Evolutionary conservation across 1,140 invertebrate species (phyloP).

Genomic region (Polypedilum pembai): DNA sequence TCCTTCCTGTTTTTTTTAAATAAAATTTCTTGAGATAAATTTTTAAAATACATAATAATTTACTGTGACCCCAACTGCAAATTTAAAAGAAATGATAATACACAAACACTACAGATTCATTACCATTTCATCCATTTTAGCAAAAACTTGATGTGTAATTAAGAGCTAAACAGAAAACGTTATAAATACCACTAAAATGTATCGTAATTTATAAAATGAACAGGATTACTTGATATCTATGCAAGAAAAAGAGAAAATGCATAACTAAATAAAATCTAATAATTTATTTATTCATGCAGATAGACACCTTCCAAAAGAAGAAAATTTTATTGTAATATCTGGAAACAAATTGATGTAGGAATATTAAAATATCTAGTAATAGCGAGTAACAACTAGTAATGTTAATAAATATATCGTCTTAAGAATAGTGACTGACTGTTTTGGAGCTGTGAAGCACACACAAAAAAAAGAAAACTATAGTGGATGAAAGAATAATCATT

Average conservation of each 20-base stretch:
- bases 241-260: not conserved
- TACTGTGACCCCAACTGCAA: no score
- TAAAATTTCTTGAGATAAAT: no score
- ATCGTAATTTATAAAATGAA: not conserved
- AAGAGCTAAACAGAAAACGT: not conserved
- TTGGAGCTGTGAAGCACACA: conserved; percentile 4
- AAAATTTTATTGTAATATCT: conserved; percentile 1
- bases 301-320: not conserved
- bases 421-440: conserved; percentile 17
- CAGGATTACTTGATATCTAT: not conserved
- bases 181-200: not conserved
- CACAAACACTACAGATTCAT: no score
- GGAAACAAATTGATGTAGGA: conserved; percentile 6
- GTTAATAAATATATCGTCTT: not conserved
- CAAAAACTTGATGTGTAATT: conserved; percentile 18
- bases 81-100: no score
- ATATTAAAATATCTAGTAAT: not conserved
- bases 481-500: not conserved
- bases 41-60: no score
- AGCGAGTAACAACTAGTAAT: no score
- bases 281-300: not conserved
- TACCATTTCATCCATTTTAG: not conserved
- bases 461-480: not conserved
- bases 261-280: not conserved
- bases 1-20: no score